Percentiles rank a stretch among this genome's conserved stretches.
Conservation (phyloP, 2,113 vertebrate species). For the Typhlomys cinereus region DNA sequence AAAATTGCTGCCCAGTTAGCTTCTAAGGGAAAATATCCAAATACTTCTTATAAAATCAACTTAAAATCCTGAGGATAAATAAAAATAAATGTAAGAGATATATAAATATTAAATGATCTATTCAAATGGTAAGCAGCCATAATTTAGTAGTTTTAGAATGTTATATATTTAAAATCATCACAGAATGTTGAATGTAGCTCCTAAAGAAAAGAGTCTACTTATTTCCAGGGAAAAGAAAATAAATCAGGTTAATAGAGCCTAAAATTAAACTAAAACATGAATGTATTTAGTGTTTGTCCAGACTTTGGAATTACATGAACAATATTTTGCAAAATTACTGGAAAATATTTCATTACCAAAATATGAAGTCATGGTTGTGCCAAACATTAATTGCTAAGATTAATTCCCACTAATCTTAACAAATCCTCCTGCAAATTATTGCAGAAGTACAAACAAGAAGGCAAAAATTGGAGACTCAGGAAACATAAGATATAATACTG, state of each 20-base stretch:
- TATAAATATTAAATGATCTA: neutral
- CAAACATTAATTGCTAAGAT: neutral
- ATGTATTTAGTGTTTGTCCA: neutral
- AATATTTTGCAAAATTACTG: neutral
- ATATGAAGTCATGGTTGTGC: neutral
- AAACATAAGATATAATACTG: neutral
- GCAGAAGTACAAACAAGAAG: neutral
- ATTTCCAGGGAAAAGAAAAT: too few relatives aligned
- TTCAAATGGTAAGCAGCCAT: neutral
- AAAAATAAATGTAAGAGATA: neutral
- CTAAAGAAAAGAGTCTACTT: neutral
- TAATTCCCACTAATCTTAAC: neutral
- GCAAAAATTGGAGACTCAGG: neutral
- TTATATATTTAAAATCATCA: neutral
- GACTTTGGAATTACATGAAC: neutral
- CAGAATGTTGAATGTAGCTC: neutral
- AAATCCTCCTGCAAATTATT: neutral
- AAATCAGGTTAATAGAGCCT: too few relatives aligned
- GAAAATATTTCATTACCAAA: neutral
- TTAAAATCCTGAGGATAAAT: neutral
- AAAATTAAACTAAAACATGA: neutral
- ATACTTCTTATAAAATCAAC: neutral
- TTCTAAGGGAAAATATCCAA: neutral
- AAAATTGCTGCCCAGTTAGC: neutral
- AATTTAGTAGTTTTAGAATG: neutral